Conservation (phyloP, 1,140 invertebrate genomes). For the Liolophura sinensis region DNA sequence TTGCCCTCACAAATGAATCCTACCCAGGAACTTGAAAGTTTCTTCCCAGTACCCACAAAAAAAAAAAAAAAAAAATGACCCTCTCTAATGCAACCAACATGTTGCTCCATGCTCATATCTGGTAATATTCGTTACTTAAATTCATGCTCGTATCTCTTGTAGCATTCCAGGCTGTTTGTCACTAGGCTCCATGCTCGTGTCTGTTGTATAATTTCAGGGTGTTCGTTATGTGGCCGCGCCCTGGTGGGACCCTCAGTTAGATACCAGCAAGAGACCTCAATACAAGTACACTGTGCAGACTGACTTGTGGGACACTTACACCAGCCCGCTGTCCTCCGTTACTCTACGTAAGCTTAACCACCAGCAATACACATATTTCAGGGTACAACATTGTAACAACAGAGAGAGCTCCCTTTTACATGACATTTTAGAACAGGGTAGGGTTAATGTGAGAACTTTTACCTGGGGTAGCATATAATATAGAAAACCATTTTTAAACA, state of each 20-base stretch:
- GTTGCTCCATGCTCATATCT: background rate
- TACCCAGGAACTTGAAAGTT: too few species aligned
- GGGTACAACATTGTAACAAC: too few species aligned
- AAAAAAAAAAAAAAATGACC: background rate
- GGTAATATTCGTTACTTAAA: background rate
- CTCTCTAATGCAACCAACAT: background rate
- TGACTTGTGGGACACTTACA: constrained; percentile 14
- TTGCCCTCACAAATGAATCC: too few species aligned
- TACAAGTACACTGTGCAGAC: constrained; percentile 16
- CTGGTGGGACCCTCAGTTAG: constrained; percentile 23
- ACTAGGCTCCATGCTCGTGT: background rate
- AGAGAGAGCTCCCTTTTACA: too few species aligned
- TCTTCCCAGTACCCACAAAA: background rate
- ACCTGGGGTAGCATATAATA: too few species aligned
- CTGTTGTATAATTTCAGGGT: background rate
- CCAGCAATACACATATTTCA: too few species aligned
- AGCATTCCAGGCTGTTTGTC: background rate
- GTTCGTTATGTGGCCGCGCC: constrained; percentile 16
- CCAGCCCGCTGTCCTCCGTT: too few species aligned
- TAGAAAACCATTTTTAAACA: too few species aligned
- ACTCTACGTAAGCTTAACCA: too few species aligned
- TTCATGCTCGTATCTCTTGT: background rate
- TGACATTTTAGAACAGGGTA: too few species aligned
- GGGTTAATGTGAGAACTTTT: too few species aligned
- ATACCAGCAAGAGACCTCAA: constrained; percentile 4